These are phyloP conservation scores for Danaus plexippus DNA, from an alignment of 1,140 invertebrate species.

Conservation along the genomic window DNA sequence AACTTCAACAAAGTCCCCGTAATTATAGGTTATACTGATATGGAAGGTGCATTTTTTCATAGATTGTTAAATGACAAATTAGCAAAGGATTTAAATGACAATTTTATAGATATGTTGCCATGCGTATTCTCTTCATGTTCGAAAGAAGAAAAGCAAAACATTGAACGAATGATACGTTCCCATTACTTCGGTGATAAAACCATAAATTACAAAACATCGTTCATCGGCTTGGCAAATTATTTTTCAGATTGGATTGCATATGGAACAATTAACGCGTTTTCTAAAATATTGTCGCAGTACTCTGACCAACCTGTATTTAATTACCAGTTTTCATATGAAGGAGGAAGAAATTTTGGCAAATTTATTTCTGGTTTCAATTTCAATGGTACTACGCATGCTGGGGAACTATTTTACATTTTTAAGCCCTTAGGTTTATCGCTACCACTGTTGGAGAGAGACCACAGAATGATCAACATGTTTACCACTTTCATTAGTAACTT, in stretches of 20 bases:
- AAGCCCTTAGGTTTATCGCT: slow-evolving; percentile 47
- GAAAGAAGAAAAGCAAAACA: slow-evolving; percentile 25
- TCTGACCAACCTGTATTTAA: slow-evolving; percentile 45
- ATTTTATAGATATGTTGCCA: slow-evolving; percentile 43
- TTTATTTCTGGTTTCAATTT: slow-evolving; percentile 15
- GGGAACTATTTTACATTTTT: slow-evolving; percentile 58
- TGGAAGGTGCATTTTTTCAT: slow-evolving; percentile 51
- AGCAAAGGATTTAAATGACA: slow-evolving; percentile 36
- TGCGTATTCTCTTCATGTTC: slow-evolving; percentile 48
- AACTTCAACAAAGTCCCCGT: slow-evolving; percentile 52
- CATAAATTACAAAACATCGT: slow-evolving; percentile 24
- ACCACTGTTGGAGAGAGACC: slow-evolving; percentile 29
- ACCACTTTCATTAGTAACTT: slow-evolving; percentile 52
- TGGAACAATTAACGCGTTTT: slow-evolving; percentile 38
- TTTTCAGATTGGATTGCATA: slow-evolving; percentile 55
- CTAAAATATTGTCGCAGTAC: slow-evolving; percentile 32
- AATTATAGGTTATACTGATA: slow-evolving; percentile 42
- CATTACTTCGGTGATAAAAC: slow-evolving; percentile 43
- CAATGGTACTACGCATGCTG: slow-evolving; percentile 43
- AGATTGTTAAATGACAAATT: slow-evolving; percentile 33
- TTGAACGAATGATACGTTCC: slow-evolving; percentile 26
- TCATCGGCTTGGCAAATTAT: slow-evolving; percentile 30
- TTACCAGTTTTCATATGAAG: slow-evolving; percentile 50
- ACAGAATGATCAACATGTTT: slow-evolving; percentile 35
- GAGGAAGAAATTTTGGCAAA: slow-evolving; percentile 46